phyloP scores from a whole-genome alignment of 1,140 invertebrate species.

The Littorina saxatilis region DNA sequence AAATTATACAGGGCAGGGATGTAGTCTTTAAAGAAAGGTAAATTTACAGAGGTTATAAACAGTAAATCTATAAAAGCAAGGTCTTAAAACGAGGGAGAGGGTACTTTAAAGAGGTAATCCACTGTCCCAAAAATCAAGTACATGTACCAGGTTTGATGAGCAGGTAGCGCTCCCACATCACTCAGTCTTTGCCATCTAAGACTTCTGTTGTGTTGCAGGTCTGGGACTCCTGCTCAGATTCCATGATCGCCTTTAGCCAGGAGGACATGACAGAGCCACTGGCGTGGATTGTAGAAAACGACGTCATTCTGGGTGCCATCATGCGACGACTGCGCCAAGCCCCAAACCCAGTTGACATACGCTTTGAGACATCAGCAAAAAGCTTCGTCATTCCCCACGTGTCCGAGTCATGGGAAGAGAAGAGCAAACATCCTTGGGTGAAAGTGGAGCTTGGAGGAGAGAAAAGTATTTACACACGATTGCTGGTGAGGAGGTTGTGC shows the following conservation, averaged over 20 bases:
- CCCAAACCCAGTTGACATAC: slow-evolving; percentile 76
- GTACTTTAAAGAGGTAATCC: no score
- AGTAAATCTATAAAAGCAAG: no score
- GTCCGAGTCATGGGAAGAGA: slow-evolving; percentile 35
- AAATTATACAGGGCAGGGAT: no score
- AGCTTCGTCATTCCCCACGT: slow-evolving; percentile 77
- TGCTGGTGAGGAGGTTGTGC: slow-evolving; percentile 78
- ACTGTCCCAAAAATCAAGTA: no score
- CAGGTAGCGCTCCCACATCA: no score
- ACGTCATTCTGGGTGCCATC: slow-evolving; percentile 86
- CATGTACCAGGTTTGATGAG: no score
- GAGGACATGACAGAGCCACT: slow-evolving; percentile 83
- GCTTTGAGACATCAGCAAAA: slow-evolving; percentile 77
- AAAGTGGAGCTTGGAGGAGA: slow-evolving; percentile 74
- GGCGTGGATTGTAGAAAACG: slow-evolving; percentile 96
- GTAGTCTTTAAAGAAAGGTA: no score
- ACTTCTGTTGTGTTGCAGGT: no score
- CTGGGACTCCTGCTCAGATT: slow-evolving; percentile 93
- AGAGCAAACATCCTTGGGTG: slow-evolving; percentile 63
- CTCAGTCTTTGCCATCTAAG: no score
- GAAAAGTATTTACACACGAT: slow-evolving; percentile 72
- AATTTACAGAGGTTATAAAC: no score
- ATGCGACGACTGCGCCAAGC: slow-evolving; percentile 78
- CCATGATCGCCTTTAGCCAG: slow-evolving; percentile 89
- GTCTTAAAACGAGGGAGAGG: no score